Percentiles rank a stretch among this genome's conserved stretches.
These are phyloP conservation scores for Trachelus stipa DNA, from an alignment of 2,888 invertebrate genomes.

Conservation along the genomic window DNA sequence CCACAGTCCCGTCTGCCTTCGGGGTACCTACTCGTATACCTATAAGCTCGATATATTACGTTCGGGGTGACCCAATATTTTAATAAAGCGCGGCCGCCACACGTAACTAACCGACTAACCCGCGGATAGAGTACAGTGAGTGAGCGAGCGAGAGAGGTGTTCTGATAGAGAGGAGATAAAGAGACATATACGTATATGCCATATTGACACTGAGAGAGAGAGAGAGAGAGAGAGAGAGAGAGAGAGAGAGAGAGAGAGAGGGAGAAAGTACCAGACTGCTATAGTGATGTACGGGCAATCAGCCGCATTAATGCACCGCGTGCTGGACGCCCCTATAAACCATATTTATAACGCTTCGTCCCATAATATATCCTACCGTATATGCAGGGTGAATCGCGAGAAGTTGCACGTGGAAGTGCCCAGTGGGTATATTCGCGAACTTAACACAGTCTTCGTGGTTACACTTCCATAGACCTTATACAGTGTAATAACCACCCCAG, in stretches of 20 bases:
- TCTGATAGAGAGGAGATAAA: conserved; percentile 18
- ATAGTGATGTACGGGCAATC: conserved; percentile 64
- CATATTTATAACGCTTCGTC: conserved; percentile 60
- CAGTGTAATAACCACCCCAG: neutral
- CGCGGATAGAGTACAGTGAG: conserved; percentile 31
- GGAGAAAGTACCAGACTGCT: conserved; percentile 29
- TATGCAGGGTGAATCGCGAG: conserved; percentile 21
- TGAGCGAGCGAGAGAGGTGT: conserved; percentile 26
- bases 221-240: conserved; percentile 6
- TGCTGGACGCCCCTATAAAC: conserved; percentile 55
- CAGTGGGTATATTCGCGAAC: neutral
- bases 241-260: neutral
- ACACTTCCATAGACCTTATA: neutral
- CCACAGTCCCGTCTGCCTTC: conserved; percentile 39
- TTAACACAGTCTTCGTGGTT: neutral
- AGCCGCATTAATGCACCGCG: conserved; percentile 63
- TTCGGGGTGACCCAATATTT: conserved; percentile 60
- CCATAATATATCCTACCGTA: conserved; percentile 32
- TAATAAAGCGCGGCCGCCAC: conserved; percentile 57
- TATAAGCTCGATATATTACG: conserved; percentile 39
- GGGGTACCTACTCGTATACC: conserved; percentile 22
- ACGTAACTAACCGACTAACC: conserved; percentile 57
- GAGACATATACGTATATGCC: conserved; percentile 18
- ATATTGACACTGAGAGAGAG: conserved; percentile 14
- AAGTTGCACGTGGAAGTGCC: neutral